Evolutionary conservation across 2,888 invertebrate genomes (phyloP), one percentile per base, ranked within the genome.

Genomic region (Drosophila kuntzei): DNA sequence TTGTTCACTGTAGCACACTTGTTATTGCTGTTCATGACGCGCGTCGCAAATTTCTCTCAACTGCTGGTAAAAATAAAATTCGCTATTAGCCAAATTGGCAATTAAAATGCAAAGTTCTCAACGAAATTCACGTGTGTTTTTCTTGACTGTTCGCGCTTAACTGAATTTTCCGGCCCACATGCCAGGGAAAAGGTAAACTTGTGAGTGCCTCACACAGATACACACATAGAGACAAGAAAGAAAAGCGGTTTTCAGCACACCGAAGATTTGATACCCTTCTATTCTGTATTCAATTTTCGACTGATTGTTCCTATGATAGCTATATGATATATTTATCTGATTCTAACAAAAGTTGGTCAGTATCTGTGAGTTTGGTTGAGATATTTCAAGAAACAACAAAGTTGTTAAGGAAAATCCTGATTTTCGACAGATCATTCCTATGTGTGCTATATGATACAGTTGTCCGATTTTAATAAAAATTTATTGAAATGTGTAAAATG

Each of bases 181-280:
- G 67, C 71, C 59, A 61, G 58, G 25, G 43, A 64, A 49, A 72
- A 89, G 72, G 86, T 89, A 86, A 87, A 82, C 84, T 86, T 51
- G 44, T 50, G 58, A 36, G 41, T 32, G 36, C 27, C 37, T n/a
- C 55, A 61, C 60, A 63, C 49, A 46, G 25, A 51, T 44, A 50
- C 37, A 58, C 27, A 60, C 29, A 44, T 25, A 49, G 20, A 37
- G 16, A 18, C 20, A 29, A 3, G 12, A 36, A 22, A 55, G 54
- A 41, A 66, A 2, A 32, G 32, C 32, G 12, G 5, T 5, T 32
- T 12, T 32, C 32, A 12, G 12, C 2, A 32, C 5, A 2, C 5
- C 12, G 12, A 32, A 12, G 32, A 32, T 12, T 5, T 32, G 12
- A 32, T 32, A 32, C 32, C 12, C 32, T 32, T n/a, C n/a, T n/a